A percentile compares a stretch with the other conserved stretches of the same genome.
Conservation (phyloP, 2,797 vertebrate species). For the Lacerta bilineata region DNA sequence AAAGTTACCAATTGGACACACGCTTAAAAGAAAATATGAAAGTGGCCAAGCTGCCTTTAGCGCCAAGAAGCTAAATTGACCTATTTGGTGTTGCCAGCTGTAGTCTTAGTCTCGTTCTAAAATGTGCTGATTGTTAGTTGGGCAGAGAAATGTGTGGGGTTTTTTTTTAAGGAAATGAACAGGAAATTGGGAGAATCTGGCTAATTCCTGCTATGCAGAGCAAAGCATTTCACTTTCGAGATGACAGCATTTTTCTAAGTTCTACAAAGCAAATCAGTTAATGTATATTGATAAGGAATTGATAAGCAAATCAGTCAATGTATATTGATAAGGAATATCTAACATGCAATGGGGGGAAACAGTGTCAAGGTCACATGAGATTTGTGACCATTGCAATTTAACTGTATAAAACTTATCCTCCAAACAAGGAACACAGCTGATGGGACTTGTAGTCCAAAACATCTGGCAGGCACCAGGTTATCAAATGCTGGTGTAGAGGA, state of each 20-base stretch:
- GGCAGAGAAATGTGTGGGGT: neutral
- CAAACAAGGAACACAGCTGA: neutral
- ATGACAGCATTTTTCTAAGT: neutral
- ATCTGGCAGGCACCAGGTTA: too few relatives aligned
- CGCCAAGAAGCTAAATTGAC: slow-evolving; percentile 19
- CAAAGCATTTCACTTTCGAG: neutral
- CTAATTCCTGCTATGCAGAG: neutral
- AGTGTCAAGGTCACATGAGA: neutral
- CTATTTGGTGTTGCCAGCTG: slow-evolving; percentile 8
- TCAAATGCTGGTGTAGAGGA: neutral
- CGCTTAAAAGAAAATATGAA: neutral
- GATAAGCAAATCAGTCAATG: too few relatives aligned
- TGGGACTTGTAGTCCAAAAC: too few relatives aligned
- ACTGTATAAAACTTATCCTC: neutral
- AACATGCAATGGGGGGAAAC: neutral
- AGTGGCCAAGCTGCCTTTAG: neutral
- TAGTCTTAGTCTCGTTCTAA: slow-evolving; percentile 27
- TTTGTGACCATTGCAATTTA: neutral
- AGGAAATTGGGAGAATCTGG: slow-evolving; percentile 9
- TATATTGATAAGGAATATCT: neutral
- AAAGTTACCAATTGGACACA: neutral
- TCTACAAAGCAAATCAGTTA: neutral
- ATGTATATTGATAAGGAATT: neutral
- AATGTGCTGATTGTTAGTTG: slow-evolving; percentile 37
- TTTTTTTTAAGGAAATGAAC: neutral